Base-by-base conservation (phyloP, 2,797 vertebrate species). In the Rhinogobio ventralis region DNA sequence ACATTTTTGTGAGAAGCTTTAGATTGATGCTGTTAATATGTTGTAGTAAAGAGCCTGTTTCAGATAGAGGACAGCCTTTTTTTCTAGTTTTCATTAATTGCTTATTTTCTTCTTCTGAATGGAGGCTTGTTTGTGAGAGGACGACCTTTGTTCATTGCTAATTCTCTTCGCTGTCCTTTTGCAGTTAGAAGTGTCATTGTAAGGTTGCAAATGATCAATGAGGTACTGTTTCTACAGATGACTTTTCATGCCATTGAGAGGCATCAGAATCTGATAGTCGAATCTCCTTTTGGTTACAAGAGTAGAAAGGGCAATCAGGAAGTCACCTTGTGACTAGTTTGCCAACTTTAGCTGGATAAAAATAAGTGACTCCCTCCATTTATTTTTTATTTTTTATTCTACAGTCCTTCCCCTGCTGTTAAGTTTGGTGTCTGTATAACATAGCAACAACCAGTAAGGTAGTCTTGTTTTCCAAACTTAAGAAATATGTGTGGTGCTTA, bases 41-140 rank as follows among this genome's bases (percentile, higher is more conserved):
- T 11, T 39, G 33, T 25, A 77, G 39, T 15, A 23, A 23, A 79
- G 77, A 66, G 60, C 25, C 7, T 49, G n/a, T 28, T 30, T 78
- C 23, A 28, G n/a, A 45, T 19, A 62, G 51, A 76, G 33, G 51
- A 39, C 51, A 57, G 53, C 4, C 51, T 6, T 28, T 64, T 51
- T 62, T 42, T 25, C 28, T 42, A 8, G 33, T 11, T 28, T 81
- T 60, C 51, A 30, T 72, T 45, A 30, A 57, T 45, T 45, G 66
- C 67, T 81, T 60, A n/a, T 81, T 55, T 81, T 30, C 51, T 46
- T 53, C 46, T 51, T 23, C 4, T 81, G 25, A 81, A 45, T 45
- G 25, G 25, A n/a, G 39, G 55, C 55, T 73, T 46, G 25, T 82
- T 14, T 74, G 36, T 7, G 8, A 81, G 66, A 81, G 53, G 23